A percentile compares a stretch with the other conserved stretches of the same genome.
Conservation (phyloP, 2,113 vertebrate species). For the Apodemus speciosus region DNA sequence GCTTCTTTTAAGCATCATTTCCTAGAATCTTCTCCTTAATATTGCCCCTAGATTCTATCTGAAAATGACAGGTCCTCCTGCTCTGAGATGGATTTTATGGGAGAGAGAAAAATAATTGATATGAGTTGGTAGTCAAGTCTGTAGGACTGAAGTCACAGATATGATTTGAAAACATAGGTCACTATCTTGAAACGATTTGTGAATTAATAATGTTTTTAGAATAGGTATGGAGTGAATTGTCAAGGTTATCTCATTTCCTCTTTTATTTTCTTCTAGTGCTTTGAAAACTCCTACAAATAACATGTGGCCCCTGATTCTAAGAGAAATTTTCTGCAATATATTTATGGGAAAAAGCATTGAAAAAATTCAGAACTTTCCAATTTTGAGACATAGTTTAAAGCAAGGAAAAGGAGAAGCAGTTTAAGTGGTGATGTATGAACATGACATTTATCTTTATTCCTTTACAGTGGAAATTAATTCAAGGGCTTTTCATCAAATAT, state of each 20-base stretch:
- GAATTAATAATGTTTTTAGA: neutral
- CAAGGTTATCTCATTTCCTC: neutral
- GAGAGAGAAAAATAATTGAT: neutral
- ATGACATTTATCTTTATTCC: neutral
- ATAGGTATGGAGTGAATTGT: neutral
- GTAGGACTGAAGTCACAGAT: neutral
- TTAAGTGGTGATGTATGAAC: neutral
- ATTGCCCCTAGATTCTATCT: neutral
- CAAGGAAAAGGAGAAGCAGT: neutral
- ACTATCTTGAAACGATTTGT: neutral
- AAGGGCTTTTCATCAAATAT: neutral
- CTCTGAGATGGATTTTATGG: neutral
- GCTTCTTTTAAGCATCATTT: neutral
- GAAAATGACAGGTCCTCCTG: neutral
- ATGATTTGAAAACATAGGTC: neutral
- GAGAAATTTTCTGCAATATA: neutral
- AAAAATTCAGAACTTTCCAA: neutral
- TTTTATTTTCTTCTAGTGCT: constrained; percentile 18
- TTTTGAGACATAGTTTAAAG: constrained; percentile 28
- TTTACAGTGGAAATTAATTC: neutral
- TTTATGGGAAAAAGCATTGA: neutral
- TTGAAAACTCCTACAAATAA: neutral
- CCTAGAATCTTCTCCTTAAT: neutral
- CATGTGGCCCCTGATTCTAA: neutral
- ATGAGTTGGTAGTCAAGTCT: neutral